These are phyloP conservation scores for Drosophila asahinai DNA, from an alignment of 1,140 invertebrate genomes.

Conservation along the genomic window DNA sequence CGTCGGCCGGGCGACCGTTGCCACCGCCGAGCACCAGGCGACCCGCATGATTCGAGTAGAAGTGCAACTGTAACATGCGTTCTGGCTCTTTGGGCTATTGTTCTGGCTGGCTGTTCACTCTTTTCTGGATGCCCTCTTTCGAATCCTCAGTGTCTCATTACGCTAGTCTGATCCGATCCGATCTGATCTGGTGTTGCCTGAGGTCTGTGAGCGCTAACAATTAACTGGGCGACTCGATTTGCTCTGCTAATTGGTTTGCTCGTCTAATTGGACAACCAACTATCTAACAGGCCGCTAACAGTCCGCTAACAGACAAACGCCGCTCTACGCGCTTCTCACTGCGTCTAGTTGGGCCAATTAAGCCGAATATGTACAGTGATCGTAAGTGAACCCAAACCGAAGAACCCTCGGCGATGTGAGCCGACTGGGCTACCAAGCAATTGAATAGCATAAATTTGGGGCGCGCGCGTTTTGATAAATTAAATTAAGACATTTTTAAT, in stretches of 20 bases:
- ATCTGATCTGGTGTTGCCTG: conserved; percentile 34
- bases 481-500: conserved; percentile 79
- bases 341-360: conserved; percentile 10
- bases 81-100: conserved; percentile 15
- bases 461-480: conserved; percentile 58
- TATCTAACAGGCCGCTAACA: conserved; percentile 40
- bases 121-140: conserved; percentile 1
- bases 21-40: conserved; percentile 86
- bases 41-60: conserved; percentile 90
- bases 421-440: conserved; percentile 21
- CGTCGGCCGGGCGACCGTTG: conserved; percentile 61
- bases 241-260: conserved; percentile 30
- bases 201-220: conserved; percentile 49
- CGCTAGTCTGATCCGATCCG: conserved; percentile 34
- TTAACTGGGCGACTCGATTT: conserved; percentile 53
- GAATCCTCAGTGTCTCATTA: conserved; percentile 41
- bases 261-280: conserved; percentile 42
- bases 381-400: conserved; percentile 24
- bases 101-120: conserved; percentile 21
- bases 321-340: conserved; percentile 60
- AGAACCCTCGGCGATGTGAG: background rate
- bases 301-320: conserved; percentile 30
- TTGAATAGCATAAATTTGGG: conserved; percentile 26
- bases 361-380: conserved; percentile 15
- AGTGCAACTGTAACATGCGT: conserved; percentile 91